Base-by-base conservation (phyloP, 2,888 invertebrate species). In the Plutella xylostella region DNA sequence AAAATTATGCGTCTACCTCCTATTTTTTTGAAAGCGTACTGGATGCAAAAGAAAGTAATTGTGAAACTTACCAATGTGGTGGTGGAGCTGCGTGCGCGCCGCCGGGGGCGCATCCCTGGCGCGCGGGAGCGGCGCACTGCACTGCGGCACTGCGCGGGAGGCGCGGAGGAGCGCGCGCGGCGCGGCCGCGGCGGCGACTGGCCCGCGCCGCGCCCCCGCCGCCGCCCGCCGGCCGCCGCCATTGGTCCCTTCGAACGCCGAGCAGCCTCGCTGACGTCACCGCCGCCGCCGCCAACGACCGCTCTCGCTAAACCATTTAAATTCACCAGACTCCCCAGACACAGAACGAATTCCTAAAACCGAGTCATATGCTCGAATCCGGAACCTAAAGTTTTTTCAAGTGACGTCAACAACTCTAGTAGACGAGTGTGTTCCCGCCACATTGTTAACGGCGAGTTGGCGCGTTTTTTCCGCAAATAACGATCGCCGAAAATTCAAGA, bases 401-500 rank as follows among this genome's bases (percentile, higher is more conserved):
- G 7, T 22, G 14, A 4, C 33, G 33, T 33, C 14, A n/a, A 33
- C 33, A 12, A 19, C 12, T 12, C 20, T 7, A 12, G 18, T 17
- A 17, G 35, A 4, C 37, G 20, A 5, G 18, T 19, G 37, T 7
- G 11, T 18, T 11, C 9, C 37, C 18, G 37, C 37, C 18, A 19
- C 37, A 6, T 5, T 22, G 39, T 21, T 7, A n/a, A n/a, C 30
- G 18, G 18, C 30, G 20, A 1, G 21, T 21, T 39, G 39, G 28
- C 37, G 70, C 68, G 68, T 70, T 75, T 74, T 72, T 69, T 35
- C 42, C 64, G n/a, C n/a, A 64, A 66, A 68, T 69, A 66, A 76
- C 76, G 65, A 78, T 77, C 77, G 77, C 75, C 75, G 78, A 79
- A 78, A 71, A 72, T 70, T 65, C 62, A 65, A 70, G 63, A 75